Percentiles rank a stretch among this genome's conserved stretches.
These are phyloP conservation scores for Agriotes lineatus DNA, from an alignment of 2,888 invertebrate genomes.

Conservation along the genomic window DNA sequence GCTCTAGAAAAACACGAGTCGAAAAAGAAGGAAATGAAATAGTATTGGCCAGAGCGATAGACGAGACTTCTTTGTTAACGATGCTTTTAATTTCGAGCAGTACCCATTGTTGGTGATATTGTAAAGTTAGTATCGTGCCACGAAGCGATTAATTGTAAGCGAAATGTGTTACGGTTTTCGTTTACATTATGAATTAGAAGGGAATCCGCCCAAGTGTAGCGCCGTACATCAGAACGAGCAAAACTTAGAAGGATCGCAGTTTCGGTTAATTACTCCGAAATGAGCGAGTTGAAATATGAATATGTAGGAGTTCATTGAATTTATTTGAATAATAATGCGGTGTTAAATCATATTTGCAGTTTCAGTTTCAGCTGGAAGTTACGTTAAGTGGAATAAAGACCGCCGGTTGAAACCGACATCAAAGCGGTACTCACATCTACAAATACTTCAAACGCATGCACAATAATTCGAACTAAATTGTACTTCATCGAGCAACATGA, in stretches of 20 bases:
- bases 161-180: neutral
- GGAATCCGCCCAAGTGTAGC: neutral
- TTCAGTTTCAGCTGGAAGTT: neutral
- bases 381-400: neutral
- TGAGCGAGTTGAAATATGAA: conserved; percentile 2
- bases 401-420: no score
- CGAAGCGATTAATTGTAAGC: neutral
- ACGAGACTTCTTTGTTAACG: conserved; percentile 4
- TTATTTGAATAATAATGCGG: neutral
- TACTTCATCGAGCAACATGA: no score
- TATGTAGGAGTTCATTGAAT: neutral
- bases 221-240: neutral
- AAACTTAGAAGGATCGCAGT: neutral
- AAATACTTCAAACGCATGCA: no score
- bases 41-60: neutral
- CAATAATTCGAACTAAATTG: no score
- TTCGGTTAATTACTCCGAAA: neutral
- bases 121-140: neutral
- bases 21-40: conserved; percentile 25
- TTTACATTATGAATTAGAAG: neutral
- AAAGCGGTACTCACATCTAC: no score
- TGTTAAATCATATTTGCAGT: neutral
- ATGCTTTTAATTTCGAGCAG: neutral
- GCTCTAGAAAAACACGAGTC: conserved; percentile 14
- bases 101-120: neutral